A percentile compares a stretch with the other conserved stretches of the same genome.
phyloP scores from a whole-genome alignment of 2,797 vertebrate genomes.

The Sarcophilus harrisii region DNA sequence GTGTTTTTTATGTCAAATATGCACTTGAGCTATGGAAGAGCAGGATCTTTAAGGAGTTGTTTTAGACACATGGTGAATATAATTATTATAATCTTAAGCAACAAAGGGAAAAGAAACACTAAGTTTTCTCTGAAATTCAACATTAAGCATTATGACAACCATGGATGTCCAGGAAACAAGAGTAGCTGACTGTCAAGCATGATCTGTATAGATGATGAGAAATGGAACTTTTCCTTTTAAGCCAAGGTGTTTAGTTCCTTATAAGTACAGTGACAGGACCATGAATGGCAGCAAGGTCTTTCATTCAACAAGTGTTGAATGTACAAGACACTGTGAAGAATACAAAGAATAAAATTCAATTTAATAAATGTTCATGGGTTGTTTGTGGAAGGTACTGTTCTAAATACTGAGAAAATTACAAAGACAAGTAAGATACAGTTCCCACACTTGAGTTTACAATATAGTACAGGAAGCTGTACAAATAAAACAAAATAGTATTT shows the following conservation, averaged over 20 bases:
- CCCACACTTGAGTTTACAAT: neutral
- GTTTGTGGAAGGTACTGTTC: neutral
- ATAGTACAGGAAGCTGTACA: neutral
- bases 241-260: neutral
- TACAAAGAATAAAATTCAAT: neutral
- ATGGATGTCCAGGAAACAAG: neutral
- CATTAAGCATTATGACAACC: neutral
- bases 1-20: neutral
- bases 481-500: neutral
- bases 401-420: neutral
- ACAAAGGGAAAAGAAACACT: neutral
- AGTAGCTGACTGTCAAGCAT: neutral
- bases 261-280: neutral
- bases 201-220: neutral
- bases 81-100: neutral
- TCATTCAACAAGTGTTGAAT: neutral
- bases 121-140: neutral
- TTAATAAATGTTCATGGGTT: neutral
- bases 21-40: neutral
- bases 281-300: neutral
- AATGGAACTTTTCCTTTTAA: neutral
- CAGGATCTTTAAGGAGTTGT: neutral
- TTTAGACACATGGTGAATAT: neutral
- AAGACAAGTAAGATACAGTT: neutral
- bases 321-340: neutral